These are phyloP conservation scores for Agonopterix arenella DNA, from an alignment of 2,888 invertebrate species.

Conservation along the genomic window DNA sequence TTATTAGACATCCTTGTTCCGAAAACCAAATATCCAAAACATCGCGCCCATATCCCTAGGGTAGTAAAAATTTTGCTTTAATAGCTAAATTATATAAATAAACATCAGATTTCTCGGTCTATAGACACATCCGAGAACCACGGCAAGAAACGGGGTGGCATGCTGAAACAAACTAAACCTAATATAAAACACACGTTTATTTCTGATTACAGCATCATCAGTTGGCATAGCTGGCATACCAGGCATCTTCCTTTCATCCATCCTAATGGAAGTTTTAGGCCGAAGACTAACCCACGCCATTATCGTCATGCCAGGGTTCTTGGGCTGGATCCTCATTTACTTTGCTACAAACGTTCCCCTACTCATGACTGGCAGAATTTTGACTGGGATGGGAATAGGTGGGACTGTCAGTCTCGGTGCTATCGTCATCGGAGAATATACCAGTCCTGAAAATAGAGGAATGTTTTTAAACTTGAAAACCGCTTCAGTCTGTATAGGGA, in stretches of 20 bases:
- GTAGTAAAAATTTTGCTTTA: too few species aligned
- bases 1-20: too few species aligned
- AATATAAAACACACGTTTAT: too few species aligned
- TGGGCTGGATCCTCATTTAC: constrained; percentile 23
- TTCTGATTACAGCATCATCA: constrained; percentile 23
- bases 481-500: constrained; percentile 23
- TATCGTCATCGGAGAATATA: constrained; percentile 25
- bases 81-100: too few species aligned
- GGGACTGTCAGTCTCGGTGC: constrained; percentile 19
- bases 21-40: too few species aligned
- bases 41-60: too few species aligned
- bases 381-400: constrained; percentile 20
- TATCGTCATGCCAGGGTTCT: constrained; percentile 39
- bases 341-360: constrained; percentile 17
- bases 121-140: too few species aligned
- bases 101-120: too few species aligned
- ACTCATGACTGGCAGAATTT: constrained; percentile 23
- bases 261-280: constrained; percentile 32
- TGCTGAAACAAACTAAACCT: too few species aligned
- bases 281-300: constrained; percentile 25
- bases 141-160: too few species aligned
- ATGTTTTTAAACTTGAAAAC: too few species aligned
- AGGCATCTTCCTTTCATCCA: constrained; percentile 30
- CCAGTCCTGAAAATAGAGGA: constrained; percentile 21
- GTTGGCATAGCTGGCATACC: constrained; percentile 27